Conservation (phyloP, 2,888 invertebrate species). For the Marronus borbonicus region DNA sequence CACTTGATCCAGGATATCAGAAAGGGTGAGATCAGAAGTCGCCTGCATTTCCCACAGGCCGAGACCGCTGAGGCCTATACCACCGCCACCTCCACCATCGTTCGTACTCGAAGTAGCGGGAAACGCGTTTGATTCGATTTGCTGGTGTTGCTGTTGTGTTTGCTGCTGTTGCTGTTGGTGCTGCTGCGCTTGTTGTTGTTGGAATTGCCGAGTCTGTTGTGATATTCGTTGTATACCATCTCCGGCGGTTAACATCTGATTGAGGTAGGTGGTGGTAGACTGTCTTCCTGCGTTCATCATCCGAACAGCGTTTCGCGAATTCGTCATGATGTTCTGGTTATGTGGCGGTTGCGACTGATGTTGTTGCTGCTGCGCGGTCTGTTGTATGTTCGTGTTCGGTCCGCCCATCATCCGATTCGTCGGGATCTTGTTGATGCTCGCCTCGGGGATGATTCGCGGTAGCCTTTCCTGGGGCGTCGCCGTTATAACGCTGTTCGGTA, state of each 20-base stretch:
- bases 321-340: slow-evolving; percentile 48
- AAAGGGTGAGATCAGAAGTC: slow-evolving; percentile 80
- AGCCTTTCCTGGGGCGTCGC: slow-evolving; percentile 82
- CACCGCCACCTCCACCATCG: slow-evolving; percentile 52
- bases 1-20: slow-evolving; percentile 88
- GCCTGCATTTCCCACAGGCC: slow-evolving; percentile 69
- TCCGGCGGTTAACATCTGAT: slow-evolving; percentile 66
- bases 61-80: slow-evolving; percentile 22
- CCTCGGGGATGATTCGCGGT: slow-evolving; percentile 69
- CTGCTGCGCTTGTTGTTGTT: slow-evolving; percentile 39
- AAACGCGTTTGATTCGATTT: slow-evolving; percentile 52
- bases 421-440: slow-evolving; percentile 61
- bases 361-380: slow-evolving; percentile 55
- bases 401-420: slow-evolving; percentile 58
- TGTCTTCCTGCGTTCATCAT: slow-evolving; percentile 12
- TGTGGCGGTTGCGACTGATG: slow-evolving; percentile 53
- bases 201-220: slow-evolving; percentile 58
- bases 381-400: slow-evolving; percentile 49
- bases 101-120: slow-evolving; percentile 63
- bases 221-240: slow-evolving; percentile 62
- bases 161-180: slow-evolving; percentile 28
- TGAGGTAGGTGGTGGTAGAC: slow-evolving; percentile 67
- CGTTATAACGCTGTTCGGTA: slow-evolving; percentile 77
- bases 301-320: slow-evolving; percentile 28
- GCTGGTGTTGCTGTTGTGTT: slow-evolving; percentile 16